Evolutionary conservation across 2,888 invertebrate genomes (phyloP), one percentile per base, ranked within the genome.

Genomic region (Drosophila tripunctata): DNA sequence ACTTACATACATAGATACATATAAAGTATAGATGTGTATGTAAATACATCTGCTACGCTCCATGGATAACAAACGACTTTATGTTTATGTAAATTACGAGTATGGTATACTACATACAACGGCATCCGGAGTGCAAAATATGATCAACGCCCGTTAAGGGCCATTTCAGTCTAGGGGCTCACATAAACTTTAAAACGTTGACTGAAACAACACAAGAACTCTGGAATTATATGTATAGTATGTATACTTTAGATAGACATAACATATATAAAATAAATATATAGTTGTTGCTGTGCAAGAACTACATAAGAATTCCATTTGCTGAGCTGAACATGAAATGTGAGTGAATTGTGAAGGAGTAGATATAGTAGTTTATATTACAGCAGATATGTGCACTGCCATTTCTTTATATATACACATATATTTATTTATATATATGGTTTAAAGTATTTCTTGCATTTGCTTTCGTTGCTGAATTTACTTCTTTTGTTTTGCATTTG

Each of bases 61-160:
- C 56, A 61, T 65, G 70, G 67, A 76, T 75, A 77, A 81, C 74
- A 63, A 68, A 65, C 61, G 81, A 83, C 78, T 81, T 87, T 83
- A 84, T 81, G 81, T 74, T 84, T 87, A 87, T 84, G 81, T 77
- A 87, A 87, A 87, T 87, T 51, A 62, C 67, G 65, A 56, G 45
- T 15, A 14, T 33, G 54, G 45, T 15, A 14, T 33, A 33, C 33
- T 33, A 33, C 33, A 33, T 69, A 80, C 66, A 84, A 60, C 52
- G 56, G 48, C 79, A 68, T 69, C 66, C 84, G 81, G 87, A 81
- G 81, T 81, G 81, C 87, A 78, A 87, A 81, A 80, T 87, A 81
- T 80, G 84, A 81, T 81, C 81, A 72, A 62, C 61, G 63, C 45
- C 63, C 40, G 57, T 67, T 67, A 64, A 52, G 63, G 38, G 45